phyloP scores from a whole-genome alignment of 2,888 invertebrate species.

The Cyclophora punctaria region DNA sequence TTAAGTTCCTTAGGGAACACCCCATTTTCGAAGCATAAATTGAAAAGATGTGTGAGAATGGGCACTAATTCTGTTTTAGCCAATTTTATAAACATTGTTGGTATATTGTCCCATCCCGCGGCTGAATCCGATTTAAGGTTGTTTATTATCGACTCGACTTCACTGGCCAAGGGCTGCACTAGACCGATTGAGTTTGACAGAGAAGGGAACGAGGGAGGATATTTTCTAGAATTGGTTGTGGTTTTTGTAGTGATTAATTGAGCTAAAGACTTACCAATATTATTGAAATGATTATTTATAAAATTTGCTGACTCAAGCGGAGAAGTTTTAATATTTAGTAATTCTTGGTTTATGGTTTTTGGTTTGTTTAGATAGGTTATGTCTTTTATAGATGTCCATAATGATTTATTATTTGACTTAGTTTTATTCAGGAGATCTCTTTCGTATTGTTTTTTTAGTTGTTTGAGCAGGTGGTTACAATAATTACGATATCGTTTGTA shows the following conservation, averaged over 20 bases:
- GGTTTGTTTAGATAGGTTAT: neutral
- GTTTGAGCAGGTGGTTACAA: neutral
- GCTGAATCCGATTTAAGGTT: constrained; percentile 1
- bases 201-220: neutral
- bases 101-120: constrained; percentile 3
- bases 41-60: neutral
- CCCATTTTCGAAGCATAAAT: neutral
- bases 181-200: neutral
- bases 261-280: neutral
- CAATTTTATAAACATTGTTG: neutral
- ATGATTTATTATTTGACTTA: neutral
- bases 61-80: neutral
- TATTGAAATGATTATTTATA: neutral
- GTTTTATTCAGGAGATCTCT: neutral
- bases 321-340: neutral
- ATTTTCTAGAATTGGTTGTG: no score
- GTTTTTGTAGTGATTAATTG: no score
- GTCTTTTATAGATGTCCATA: neutral
- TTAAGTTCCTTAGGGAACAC: neutral
- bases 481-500: constrained; percentile 1
- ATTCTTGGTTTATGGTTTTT: neutral
- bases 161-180: neutral
- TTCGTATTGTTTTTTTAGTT: neutral
- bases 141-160: neutral
- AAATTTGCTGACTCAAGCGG: neutral